Evolutionary conservation across 2,888 invertebrate genomes (phyloP).

Genomic region (Augochlorella aurata): DNA sequence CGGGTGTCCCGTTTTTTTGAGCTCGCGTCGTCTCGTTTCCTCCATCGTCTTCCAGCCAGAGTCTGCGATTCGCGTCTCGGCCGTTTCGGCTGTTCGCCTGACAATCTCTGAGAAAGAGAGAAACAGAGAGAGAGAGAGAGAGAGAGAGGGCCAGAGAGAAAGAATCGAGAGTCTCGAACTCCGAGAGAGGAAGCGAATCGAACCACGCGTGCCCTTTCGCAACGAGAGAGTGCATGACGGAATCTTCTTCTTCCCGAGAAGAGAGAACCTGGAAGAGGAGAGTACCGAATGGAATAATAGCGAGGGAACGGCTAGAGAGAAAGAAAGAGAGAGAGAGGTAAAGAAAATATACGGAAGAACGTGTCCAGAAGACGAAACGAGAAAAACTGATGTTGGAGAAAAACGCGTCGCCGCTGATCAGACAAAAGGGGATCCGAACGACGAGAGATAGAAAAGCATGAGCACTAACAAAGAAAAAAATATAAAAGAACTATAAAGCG

Average conservation of each 20-base stretch:
- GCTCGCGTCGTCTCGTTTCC: constrained; percentile 41
- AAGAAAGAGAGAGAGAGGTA: not conserved
- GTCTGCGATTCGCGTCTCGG: not conserved
- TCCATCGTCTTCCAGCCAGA: constrained; percentile 36
- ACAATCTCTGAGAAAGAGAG: not conserved
- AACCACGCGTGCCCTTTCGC: not conserved
- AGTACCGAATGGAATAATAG: constrained; percentile 12
- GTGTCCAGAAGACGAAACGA: not conserved
- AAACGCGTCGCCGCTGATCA: not conserved
- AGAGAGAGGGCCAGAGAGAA: not conserved
- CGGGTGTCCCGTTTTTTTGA: constrained; percentile 16
- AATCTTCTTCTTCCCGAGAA: not conserved
- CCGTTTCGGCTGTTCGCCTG: no score
- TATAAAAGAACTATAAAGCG: not conserved
- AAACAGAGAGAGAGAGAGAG: not conserved
- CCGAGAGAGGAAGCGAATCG: not conserved
- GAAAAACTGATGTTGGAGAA: not conserved
- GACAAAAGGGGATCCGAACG: not conserved
- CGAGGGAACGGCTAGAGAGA: constrained; percentile 16
- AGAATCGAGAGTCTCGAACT: not conserved
- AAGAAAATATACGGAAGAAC: not conserved
- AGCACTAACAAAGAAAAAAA: not conserved
- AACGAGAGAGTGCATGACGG: no score
- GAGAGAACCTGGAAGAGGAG: constrained; percentile 7
- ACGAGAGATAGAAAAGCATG: not conserved